Base-by-base conservation (phyloP, 2,888 invertebrate species). In the Cecidostiba fungosa region DNA sequence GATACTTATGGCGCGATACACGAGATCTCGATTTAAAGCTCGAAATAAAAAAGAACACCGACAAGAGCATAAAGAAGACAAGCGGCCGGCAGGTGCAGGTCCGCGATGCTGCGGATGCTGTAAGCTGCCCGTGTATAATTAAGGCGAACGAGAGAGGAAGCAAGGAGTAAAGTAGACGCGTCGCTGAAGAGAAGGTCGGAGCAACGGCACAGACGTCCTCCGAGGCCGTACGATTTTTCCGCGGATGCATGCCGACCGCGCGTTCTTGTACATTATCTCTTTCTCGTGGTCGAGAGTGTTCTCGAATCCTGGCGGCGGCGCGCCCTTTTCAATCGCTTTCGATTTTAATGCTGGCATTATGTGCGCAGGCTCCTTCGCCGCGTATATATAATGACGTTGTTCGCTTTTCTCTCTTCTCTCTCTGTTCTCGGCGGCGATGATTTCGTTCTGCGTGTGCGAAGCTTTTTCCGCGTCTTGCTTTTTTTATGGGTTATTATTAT, bases 211-310 rank as follows among this genome's bases (percentile, higher is more conserved):
- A 74, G 29, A 72, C 82, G 88, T 88, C 89, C 90, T 90, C 85
- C 87, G 84, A 82, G 84, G 82, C 82, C 86, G 85, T 86, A 77
- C 81, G 87, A 89, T 88, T 86, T 86, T 82, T 83, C 78, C 80
- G 39, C 76, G 72, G 39, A 66, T 72, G 29, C 54, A 6, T 23
- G 36, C 39, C 70, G 39, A 19, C 3, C 16, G 32, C 70, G 32
- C 66, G 29, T 29, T 39, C 26, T n/a, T 8, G n/a, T 39, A n/a
- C n/a, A 23, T 50, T 62, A 23, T 50, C 50, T 43, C 70, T 70
- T 32, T 54, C 43, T 39, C 50, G 8, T 6, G 8, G 32, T 32
- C 3, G 47, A 76, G 76, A 76, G 76, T 50, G 16, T 74, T 74
- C 76, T 76, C 69, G 59, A 69, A 81, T 70, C 77, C 23, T 23